Evolutionary conservation across 2,113 vertebrate genomes (phyloP).

Genomic region (Antechinus stuartii): DNA sequence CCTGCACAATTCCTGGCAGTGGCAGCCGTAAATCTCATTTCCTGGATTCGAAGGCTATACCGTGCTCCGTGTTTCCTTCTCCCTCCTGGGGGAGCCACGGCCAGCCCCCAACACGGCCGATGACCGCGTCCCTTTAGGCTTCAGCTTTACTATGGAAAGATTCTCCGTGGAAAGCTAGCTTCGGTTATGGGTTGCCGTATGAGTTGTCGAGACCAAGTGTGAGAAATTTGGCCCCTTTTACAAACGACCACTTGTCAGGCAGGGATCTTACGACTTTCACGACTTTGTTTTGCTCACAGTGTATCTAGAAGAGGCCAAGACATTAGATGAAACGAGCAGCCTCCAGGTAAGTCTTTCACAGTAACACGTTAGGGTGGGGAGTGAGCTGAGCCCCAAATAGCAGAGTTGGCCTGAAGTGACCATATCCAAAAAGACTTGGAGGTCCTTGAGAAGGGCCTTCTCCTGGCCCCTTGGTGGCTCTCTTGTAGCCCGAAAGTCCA

Average conservation of each 20-base stretch:
- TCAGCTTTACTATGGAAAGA: neutral
- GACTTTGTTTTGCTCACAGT: slow-evolving; percentile 62
- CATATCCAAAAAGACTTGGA: neutral
- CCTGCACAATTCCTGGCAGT: neutral
- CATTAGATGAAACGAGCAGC: neutral
- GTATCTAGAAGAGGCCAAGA: slow-evolving; percentile 1
- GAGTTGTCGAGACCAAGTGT: slow-evolving; percentile 10
- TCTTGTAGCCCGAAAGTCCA: neutral
- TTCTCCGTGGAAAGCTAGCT: neutral
- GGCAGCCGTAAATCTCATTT: neutral
- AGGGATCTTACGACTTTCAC: neutral
- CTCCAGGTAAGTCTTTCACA: slow-evolving; percentile 61
- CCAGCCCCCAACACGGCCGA: neutral
- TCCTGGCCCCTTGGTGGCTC: neutral
- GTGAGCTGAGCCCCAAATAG: neutral
- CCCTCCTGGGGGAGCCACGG: neutral
- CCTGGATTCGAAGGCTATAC: slow-evolving; percentile 25
- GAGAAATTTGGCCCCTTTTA: slow-evolving; percentile 6
- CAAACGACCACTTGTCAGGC: slow-evolving; percentile 38
- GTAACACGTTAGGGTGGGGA: neutral
- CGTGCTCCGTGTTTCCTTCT: neutral
- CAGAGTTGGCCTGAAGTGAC: neutral
- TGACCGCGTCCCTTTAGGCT: neutral
- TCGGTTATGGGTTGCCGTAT: neutral
- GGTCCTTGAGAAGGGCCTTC: neutral